Base-by-base conservation (phyloP, 2,888 invertebrate genomes). In the Gnatocerus cornutus region DNA sequence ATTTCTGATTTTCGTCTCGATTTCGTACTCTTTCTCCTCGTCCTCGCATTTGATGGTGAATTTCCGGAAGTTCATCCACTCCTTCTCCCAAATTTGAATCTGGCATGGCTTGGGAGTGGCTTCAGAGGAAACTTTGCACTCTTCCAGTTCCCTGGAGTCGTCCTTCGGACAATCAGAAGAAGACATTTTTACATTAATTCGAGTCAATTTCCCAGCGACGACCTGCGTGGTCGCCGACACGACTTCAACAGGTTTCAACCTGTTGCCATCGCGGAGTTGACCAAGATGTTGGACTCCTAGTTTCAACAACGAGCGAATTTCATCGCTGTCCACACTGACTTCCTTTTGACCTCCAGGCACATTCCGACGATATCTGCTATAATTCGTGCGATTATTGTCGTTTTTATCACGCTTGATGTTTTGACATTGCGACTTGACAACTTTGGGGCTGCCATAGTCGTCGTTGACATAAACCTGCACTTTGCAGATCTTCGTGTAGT, bases 61-160 rank as follows among this genome's bases (percentile, higher is more conserved):
- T 30, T 68, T 8, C 3, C 68, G 69, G 29, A 66, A 71, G 0
- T 73, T 63, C 29, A 88, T 72, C 90, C 90, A 91, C 0, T 88
- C 86, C 75, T 87, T 85, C 45, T 89, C 87, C 90, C 89, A 90
- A 39, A 90, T 84, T 46, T 82, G 74, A 27, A 90, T 79, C 21
- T 84, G 74, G 77, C 90, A 91, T 1, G 73, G 64, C 21, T 80
- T 77, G 4, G 79, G 77, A 13, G 79, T 77, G 0, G 82, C 73
- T 14, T 52, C 69, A 37, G 58, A 55, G 5, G 71, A 39, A 13
- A 74, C 50, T 4, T 59, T 69, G 64, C 78, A 78, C 6, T 69
- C 61, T 1, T 73, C 61, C 30, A 68, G 16, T 9, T 29, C 21
- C 52, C 67, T 71, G 1, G 53, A 1, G 16, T 76, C 76, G 27